Conservation (phyloP, 2,888 invertebrate genomes). For the Ctena decussata region DNA sequence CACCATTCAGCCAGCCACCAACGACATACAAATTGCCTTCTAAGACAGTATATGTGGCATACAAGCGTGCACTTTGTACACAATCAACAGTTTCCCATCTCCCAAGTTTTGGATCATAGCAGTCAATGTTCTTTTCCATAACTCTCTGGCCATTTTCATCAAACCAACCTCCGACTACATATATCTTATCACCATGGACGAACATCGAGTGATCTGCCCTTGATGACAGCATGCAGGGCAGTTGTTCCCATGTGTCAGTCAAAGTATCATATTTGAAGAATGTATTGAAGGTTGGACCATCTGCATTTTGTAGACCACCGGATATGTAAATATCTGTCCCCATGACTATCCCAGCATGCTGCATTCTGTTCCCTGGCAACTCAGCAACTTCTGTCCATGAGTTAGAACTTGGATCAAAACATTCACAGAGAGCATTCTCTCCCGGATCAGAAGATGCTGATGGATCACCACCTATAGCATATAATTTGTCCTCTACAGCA, state of each 20-base stretch:
- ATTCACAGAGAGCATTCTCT: slow-evolving; percentile 77
- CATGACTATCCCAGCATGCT: slow-evolving; percentile 81
- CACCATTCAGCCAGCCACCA: slow-evolving; percentile 91
- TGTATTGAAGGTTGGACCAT: slow-evolving; percentile 88
- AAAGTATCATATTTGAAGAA: slow-evolving; percentile 76
- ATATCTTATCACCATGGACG: slow-evolving; percentile 67
- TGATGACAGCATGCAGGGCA: slow-evolving; percentile 73
- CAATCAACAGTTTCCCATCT: slow-evolving; percentile 90
- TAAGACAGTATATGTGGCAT: slow-evolving; percentile 90
- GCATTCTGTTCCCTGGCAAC: slow-evolving; percentile 78
- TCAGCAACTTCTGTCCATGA: slow-evolving; percentile 75
- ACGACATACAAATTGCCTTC: slow-evolving; percentile 90
- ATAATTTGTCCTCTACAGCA: slow-evolving; percentile 73
- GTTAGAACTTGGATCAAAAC: slow-evolving; percentile 74
- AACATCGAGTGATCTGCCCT: slow-evolving; percentile 83
- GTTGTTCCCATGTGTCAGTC: slow-evolving; percentile 71
- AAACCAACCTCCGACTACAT: slow-evolving; percentile 87
- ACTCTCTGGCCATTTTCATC: slow-evolving; percentile 87
- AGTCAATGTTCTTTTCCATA: slow-evolving; percentile 90
- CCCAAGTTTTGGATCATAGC: slow-evolving; percentile 89
- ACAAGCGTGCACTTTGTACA: slow-evolving; percentile 91
- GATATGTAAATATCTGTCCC: slow-evolving; percentile 86
- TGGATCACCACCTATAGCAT: slow-evolving; percentile 88
- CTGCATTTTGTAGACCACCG: slow-evolving; percentile 89
- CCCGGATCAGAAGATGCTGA: slow-evolving; percentile 86